Base-by-base conservation (phyloP, 2,113 vertebrate species). In the Hoplias malabaricus region DNA sequence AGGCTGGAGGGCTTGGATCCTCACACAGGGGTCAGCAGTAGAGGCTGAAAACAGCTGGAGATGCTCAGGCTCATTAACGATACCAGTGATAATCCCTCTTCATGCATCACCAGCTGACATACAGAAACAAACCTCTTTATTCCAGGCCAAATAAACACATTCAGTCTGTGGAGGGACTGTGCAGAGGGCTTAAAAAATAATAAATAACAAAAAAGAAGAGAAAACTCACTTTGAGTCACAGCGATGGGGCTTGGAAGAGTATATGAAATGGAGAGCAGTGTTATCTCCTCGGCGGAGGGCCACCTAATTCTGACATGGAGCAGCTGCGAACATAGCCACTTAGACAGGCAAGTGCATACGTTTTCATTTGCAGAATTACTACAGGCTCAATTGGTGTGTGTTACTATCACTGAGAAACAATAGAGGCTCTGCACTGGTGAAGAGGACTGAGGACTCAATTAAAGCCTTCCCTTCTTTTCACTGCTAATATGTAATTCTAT, bases 91-190 rank as follows among this genome's bases (percentile, higher is more conserved):
- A 63, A 69, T 73, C 46, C 42, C 42, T 73, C 40, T 81, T 69
- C n/a, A 79, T 71, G 77, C 48, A 61, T 79, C 76, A 82, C 27
- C 31, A 16, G 7, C 61, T 31, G 67, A 79, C 77, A 72, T 74
- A 78, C 38, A 82, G 72, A 71, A 65, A 75, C 67, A 79, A 59
- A 65, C 57, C 23, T 23, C 50, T 68, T 68, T 53, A 68, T 73
- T 59, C 54, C 62, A 73, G 68, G 62, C 61, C 61, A 77, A 54
- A 66, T 73, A 81, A 77, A 66, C 48, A 77, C 63, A 65, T 73
- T 46, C 16, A 62, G 53, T 23, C 57, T 69, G 33, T 42, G 63
- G 21, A 46, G 56, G 34, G 66, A 36, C 21, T 69, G 48, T 7
- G 25, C 27, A 14, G 65, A 53, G 66, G 48, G 34, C 66, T 46